Evolutionary conservation across 2,797 vertebrate genomes (phyloP).

Genomic region (Streptopelia turtur): DNA sequence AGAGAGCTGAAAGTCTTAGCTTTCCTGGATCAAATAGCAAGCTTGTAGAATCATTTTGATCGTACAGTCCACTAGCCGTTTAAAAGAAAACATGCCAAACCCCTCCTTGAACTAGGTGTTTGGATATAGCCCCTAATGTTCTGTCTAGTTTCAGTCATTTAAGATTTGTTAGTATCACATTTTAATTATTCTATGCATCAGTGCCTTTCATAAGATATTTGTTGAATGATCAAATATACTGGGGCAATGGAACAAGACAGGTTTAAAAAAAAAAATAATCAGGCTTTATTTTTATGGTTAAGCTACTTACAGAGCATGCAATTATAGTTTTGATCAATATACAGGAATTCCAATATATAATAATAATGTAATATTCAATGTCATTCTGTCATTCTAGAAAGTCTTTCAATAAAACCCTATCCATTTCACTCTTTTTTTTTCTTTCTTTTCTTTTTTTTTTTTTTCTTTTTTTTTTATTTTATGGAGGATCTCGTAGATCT

Average conservation of each 20-base stretch:
- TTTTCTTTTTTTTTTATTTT: not conserved
- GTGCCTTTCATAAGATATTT: not conserved
- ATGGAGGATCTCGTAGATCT: not conserved
- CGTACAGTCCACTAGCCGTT: not conserved
- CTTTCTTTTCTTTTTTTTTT: too few relatives aligned
- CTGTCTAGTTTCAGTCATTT: not conserved
- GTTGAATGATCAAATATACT: not conserved
- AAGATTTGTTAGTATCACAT: not conserved
- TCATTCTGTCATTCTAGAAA: not conserved
- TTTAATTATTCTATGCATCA: constrained; percentile 31
- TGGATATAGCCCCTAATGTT: not conserved
- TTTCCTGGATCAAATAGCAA: not conserved
- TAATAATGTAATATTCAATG: not conserved
- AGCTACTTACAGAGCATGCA: not conserved
- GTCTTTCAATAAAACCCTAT: not conserved
- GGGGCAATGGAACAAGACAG: not conserved
- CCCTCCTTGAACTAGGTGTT: not conserved
- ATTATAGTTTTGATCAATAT: not conserved
- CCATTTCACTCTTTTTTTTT: not conserved
- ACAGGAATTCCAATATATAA: not conserved
- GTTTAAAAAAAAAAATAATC: not conserved
- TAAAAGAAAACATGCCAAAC: not conserved
- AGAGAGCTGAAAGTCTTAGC: not conserved
- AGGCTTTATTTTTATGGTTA: not conserved
- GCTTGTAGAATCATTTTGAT: not conserved